These are phyloP conservation scores for Chaunax sp. DNA, from an alignment of 2,797 vertebrate species.

Conservation along the genomic window DNA sequence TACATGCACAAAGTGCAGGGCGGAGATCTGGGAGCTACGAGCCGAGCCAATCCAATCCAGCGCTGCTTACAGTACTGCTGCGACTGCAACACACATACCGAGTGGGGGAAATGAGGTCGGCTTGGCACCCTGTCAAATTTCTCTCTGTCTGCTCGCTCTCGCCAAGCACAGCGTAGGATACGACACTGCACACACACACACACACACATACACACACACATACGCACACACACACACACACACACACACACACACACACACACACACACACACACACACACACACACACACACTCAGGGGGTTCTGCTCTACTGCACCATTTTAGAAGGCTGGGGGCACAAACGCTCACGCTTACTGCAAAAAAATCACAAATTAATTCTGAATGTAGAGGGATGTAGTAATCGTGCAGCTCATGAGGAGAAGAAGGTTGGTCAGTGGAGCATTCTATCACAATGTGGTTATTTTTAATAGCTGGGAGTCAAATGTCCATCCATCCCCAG, in stretches of 20 bases:
- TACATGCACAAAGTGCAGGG: conserved; percentile 79
- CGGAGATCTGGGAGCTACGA: conserved; percentile 69
- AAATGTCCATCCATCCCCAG: conserved; percentile 2
- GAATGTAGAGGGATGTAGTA: conserved; percentile 27
- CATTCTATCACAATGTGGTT: not conserved
- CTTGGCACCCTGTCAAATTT: conserved; percentile 76
- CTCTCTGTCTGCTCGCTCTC: conserved; percentile 56
- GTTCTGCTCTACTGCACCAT: conserved; percentile 74
- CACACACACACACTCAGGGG: conserved; percentile 51
- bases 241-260: conserved; percentile 52
- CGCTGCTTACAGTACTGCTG: conserved; percentile 70
- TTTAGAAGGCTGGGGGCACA: conserved; percentile 59
- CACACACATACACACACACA: conserved; percentile 52
- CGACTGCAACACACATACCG: conserved; percentile 60
- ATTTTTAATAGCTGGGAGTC: conserved; percentile 9
- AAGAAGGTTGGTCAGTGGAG: conserved; percentile 19
- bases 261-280: conserved; percentile 47
- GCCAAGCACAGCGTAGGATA: conserved; percentile 68
- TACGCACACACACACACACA: conserved; percentile 47
- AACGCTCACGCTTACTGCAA: conserved; percentile 4
- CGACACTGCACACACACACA: conserved; percentile 55
- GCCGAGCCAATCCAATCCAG: conserved; percentile 71
- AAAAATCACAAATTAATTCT: conserved; percentile 18
- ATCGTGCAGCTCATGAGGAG: conserved; percentile 33
- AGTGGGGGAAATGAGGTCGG: conserved; percentile 76